phyloP scores from a whole-genome alignment of 2,797 vertebrate genomes.

The Sylvia borin region DNA sequence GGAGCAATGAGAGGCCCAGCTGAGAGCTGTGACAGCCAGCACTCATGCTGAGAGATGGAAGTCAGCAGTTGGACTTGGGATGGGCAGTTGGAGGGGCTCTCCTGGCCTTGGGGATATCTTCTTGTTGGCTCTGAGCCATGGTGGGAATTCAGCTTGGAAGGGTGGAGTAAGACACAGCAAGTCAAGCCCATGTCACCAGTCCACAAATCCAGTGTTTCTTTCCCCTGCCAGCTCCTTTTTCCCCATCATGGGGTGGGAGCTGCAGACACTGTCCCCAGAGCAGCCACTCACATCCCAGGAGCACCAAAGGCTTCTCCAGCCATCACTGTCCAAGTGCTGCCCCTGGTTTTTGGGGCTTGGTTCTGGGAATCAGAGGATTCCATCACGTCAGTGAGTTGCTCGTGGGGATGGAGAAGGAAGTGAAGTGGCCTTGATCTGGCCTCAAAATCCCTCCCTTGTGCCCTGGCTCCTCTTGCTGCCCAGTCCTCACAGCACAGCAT shows the following conservation, averaged over 20 bases:
- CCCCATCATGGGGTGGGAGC: background rate
- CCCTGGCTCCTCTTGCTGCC: background rate
- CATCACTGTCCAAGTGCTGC: background rate
- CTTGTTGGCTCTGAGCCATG: background rate
- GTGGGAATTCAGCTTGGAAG: background rate
- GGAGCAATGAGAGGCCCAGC: background rate
- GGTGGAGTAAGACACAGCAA: background rate
- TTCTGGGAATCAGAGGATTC: background rate
- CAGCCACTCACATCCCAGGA: background rate
- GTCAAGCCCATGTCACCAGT: background rate
- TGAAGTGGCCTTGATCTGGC: background rate
- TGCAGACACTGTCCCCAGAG: background rate
- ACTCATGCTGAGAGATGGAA: background rate
- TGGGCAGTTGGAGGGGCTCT: background rate
- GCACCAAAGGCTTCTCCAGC: background rate
- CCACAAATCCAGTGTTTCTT: background rate
- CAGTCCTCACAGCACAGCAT: background rate
- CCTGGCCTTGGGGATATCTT: background rate
- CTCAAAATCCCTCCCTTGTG: background rate
- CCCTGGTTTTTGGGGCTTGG: background rate
- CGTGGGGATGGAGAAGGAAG: background rate
- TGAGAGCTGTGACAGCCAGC: background rate
- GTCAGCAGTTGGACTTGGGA: background rate
- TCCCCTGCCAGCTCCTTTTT: background rate
- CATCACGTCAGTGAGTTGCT: accelerated